Base-by-base conservation (phyloP, 2,113 vertebrate species). In the Synchiropus splendidus region DNA sequence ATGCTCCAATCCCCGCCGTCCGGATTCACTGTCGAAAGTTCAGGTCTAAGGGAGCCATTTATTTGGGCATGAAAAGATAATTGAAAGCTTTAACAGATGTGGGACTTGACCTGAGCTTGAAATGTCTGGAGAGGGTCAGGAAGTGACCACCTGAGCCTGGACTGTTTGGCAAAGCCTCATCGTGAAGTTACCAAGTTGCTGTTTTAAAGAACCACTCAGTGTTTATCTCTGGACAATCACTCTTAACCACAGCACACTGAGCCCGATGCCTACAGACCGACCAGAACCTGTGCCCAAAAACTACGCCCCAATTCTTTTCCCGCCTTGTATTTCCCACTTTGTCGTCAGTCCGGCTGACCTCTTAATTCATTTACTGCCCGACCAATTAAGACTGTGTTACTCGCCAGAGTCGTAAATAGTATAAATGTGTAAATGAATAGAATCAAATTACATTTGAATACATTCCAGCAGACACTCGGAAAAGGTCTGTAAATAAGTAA, bases 191-290 rank as follows among this genome's bases (percentile, higher is more conserved):
- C 65, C 71, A 58, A 27, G 42, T 57, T 70, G 70, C 65, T 73
- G 61, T 71, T 62, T 27, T 53, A 58, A 52, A 47, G 41, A 58
- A 65, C 68, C 73, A 48, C 59, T 61, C 48, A 1, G 54, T 54
- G 50, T 50, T 58, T 54, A 21, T 68, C 61, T 76, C 80, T 84
- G 85, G 82, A 84, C 82, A 85, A 83, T 85, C 82, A 80, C 61
- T 75, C 70, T 67, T 32, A 40, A 79, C 79, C 79, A 77, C 83
- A 84, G 79, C 79, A 83, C 72, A 78, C 63, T 70, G 74, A 82
- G 77, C 82, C 82, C 61, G 51, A 78, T 74, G 72, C 73, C 72
- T 81, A 67, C 67, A 38, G 67, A 77, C 77, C 61, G 77, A 78
- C 74, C 81, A 57, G 51, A 63, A 61, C 73, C 78, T 79, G 74